Conservation (phyloP, 2,797 vertebrate species). For the Alcedo atthis region DNA sequence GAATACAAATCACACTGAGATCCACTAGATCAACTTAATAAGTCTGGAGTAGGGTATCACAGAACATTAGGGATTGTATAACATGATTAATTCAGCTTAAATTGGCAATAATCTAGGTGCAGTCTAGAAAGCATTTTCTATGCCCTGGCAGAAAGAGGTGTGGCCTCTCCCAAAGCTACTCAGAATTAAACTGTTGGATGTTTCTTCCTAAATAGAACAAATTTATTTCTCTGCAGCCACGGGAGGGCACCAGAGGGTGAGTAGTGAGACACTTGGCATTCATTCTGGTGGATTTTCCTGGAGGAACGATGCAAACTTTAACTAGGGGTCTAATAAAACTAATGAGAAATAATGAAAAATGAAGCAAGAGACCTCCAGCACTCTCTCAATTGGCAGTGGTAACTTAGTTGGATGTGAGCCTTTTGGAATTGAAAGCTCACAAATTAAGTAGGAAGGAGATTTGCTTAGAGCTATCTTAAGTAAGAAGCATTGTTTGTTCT, state of each 20-base stretch:
- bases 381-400: neutral
- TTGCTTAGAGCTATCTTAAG: neutral
- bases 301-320: neutral
- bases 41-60: neutral
- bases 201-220: neutral
- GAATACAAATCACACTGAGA: neutral
- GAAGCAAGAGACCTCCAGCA: neutral
- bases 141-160: neutral
- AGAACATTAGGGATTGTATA: too few relatives aligned
- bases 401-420: neutral
- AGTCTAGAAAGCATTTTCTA: neutral
- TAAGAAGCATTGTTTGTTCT: neutral
- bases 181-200: neutral
- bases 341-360: neutral
- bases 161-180: neutral
- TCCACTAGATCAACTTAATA: neutral
- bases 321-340: neutral
- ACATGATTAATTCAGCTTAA: neutral
- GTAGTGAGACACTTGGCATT: neutral
- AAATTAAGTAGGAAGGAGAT: neutral
- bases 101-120: neutral
- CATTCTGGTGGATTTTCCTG: neutral
- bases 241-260: constrained; percentile 5
- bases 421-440: neutral
- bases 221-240: neutral